phyloP scores from a whole-genome alignment of 2,888 invertebrate species.

The Alentia gelatinosa region DNA sequence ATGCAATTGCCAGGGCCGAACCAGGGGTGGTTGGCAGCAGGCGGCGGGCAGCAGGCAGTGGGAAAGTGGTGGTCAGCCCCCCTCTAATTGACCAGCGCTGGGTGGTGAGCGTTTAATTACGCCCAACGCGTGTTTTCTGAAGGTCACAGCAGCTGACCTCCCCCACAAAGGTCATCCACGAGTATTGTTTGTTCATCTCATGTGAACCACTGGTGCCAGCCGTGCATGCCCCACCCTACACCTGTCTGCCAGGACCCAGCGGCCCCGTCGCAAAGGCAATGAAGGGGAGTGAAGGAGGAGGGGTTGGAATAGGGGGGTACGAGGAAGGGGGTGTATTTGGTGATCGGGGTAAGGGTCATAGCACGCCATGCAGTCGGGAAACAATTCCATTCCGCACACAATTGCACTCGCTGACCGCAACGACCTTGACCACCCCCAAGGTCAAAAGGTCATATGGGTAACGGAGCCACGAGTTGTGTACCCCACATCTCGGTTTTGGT shows the following conservation, averaged over 20 bases:
- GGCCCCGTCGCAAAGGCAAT: no score
- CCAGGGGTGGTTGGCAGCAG: not conserved
- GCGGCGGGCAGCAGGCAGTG: not conserved
- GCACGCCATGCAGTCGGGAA: not conserved
- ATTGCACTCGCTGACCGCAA: not conserved
- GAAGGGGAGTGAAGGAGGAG: not conserved
- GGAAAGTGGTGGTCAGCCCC: not conserved
- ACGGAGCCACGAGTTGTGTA: conserved; percentile 3
- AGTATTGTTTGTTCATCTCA: not conserved
- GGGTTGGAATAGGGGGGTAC: not conserved
- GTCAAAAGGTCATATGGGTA: not conserved
- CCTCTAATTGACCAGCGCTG: not conserved
- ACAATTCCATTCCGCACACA: not conserved
- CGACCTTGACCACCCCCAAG: not conserved
- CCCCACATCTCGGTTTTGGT: not conserved
- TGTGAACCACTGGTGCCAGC: not conserved
- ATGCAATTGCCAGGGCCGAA: not conserved
- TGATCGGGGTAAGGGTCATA: not conserved
- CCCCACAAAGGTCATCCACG: not conserved
- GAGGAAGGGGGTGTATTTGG: not conserved
- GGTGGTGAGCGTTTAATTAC: not conserved
- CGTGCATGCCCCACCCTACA: not conserved
- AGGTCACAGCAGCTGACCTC: not conserved
- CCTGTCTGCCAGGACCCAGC: not conserved
- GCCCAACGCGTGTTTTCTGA: not conserved